These are phyloP conservation scores for Sitobion miscanthi DNA, from an alignment of 1,140 invertebrate species.

Conservation along the genomic window DNA sequence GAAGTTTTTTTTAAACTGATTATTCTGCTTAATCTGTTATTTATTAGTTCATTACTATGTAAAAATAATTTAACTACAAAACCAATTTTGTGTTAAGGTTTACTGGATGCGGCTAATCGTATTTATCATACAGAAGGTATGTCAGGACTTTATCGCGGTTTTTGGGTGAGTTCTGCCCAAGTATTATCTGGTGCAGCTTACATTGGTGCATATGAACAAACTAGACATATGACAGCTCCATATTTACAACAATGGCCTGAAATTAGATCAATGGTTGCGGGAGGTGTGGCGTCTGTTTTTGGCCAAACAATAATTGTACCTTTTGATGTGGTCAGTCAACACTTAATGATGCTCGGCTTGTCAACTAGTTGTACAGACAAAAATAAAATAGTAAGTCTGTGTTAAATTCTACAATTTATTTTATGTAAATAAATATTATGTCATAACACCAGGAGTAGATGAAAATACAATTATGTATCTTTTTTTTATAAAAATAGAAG, in stretches of 20 bases:
- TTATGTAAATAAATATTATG: neutral
- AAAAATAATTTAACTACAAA: neutral
- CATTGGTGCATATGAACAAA: conserved; percentile 94
- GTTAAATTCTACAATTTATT: neutral
- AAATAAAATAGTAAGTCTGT: conserved; percentile 59
- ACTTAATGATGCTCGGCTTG: conserved; percentile 92
- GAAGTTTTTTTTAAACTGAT: neutral
- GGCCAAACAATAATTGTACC: conserved; percentile 96
- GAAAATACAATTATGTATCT: neutral
- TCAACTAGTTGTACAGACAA: conserved; percentile 61
- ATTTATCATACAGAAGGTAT: conserved; percentile 89
- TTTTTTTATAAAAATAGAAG: neutral
- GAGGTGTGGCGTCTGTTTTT: conserved; percentile 87
- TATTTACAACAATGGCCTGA: conserved; percentile 67
- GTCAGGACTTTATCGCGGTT: conserved; percentile 90
- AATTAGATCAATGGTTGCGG: conserved; percentile 77
- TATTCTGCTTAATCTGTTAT: neutral
- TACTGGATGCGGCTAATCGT: conserved; percentile 89
- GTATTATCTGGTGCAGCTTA: conserved; percentile 90
- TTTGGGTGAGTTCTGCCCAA: conserved; percentile 90
- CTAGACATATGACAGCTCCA: conserved; percentile 76
- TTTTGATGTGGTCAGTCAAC: conserved; percentile 95
- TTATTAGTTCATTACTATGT: neutral
- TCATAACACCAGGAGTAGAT: neutral
- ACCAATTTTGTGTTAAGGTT: conserved; percentile 67